Percentiles rank a stretch among this genome's conserved stretches.
Evolutionary conservation across 2,888 invertebrate genomes (phyloP).

Genomic region (Halocaridina rubra): DNA sequence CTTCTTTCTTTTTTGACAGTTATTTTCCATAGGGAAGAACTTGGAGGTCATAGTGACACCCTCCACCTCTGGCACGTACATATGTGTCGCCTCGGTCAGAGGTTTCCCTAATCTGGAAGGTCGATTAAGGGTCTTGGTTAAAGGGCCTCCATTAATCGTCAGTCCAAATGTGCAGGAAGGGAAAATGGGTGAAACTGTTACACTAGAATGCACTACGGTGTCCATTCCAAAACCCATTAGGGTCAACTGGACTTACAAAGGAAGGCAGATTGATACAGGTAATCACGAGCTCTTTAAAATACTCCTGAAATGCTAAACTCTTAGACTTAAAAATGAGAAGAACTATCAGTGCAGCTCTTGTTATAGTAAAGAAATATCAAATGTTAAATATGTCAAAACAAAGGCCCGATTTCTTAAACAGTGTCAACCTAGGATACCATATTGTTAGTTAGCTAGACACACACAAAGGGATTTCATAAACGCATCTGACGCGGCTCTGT

Average conservation of each 20-base stretch:
- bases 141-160: slow-evolving; percentile 58
- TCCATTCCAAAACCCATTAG: slow-evolving; percentile 61
- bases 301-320: no score
- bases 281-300: no score
- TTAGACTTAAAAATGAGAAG: no score
- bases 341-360: no score
- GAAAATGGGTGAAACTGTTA: slow-evolving; percentile 53
- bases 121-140: slow-evolving; percentile 41
- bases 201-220: slow-evolving; percentile 56
- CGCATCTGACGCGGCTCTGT: no score
- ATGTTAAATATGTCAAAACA: background rate
- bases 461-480: no score
- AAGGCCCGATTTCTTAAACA: no score
- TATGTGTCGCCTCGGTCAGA: slow-evolving; percentile 49
- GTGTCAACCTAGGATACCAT: background rate
- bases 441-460: no score
- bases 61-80: slow-evolving; percentile 52
- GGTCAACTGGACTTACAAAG: slow-evolving; percentile 59
- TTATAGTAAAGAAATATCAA: background rate
- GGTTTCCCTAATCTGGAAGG: slow-evolving; percentile 53
- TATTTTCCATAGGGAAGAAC: no score
- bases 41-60: slow-evolving; percentile 43
- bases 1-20: no score
- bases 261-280: slow-evolving; percentile 56
- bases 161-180: slow-evolving; percentile 53